phyloP scores from a whole-genome alignment of 2,113 vertebrate species.

The Numida meleagris region DNA sequence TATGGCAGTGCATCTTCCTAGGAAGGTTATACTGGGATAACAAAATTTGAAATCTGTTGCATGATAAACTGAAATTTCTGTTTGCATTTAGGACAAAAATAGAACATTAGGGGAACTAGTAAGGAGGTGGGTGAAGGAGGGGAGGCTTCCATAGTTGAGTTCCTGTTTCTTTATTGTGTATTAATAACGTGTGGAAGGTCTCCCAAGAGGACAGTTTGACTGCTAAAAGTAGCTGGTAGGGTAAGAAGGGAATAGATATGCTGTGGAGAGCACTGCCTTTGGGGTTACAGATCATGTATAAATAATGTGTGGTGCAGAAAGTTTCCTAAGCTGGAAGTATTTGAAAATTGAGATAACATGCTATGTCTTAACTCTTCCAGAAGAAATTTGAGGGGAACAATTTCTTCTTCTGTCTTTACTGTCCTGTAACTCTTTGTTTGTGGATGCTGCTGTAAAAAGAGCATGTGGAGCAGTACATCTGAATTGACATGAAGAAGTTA shows the following conservation, averaged over 20 bases:
- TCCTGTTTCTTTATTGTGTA: rapidly evolving
- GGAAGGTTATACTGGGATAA: background rate
- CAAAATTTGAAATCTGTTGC: background rate
- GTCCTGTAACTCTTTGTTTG: background rate
- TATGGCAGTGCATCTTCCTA: background rate
- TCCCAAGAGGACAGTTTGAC: background rate
- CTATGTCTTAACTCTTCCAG: background rate
- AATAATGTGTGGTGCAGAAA: background rate
- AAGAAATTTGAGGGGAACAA: background rate
- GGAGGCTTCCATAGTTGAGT: background rate
- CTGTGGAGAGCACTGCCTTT: background rate
- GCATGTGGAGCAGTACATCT: background rate
- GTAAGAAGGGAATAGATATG: background rate
- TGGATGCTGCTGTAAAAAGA: background rate
- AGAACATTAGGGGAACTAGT: background rate
- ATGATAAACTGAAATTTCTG: background rate
- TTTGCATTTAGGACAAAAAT: background rate
- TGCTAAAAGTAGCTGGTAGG: background rate
- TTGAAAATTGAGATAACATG: background rate
- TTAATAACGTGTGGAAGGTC: background rate
- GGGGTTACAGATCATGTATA: background rate
- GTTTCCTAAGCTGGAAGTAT: background rate
- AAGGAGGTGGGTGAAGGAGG: background rate
- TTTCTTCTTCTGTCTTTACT: background rate
- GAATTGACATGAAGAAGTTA: background rate